Evolutionary conservation across 2,888 invertebrate species (phyloP).

Genomic region (Reticulitermes lucifugus): DNA sequence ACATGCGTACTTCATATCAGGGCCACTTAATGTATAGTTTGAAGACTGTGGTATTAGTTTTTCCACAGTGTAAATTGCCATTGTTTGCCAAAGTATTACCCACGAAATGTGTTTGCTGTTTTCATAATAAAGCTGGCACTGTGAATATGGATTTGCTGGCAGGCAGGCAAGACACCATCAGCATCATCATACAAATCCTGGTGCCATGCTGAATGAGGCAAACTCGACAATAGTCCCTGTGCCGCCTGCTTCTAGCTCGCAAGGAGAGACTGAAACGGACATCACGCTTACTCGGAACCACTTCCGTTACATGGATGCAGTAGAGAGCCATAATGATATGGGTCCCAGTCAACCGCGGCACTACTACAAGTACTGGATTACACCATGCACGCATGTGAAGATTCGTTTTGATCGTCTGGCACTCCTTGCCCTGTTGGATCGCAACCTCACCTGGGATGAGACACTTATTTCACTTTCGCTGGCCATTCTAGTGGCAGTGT

Average conservation of each 20-base stretch:
- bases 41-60: too few species aligned
- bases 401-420: slow-evolving; percentile 93
- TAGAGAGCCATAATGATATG: slow-evolving; percentile 67
- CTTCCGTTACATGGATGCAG: slow-evolving; percentile 70
- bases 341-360: slow-evolving; percentile 63
- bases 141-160: slow-evolving; percentile 47
- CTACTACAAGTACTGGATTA: slow-evolving; percentile 77
- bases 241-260: slow-evolving; percentile 66
- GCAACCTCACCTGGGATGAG: slow-evolving; percentile 87
- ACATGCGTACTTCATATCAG: too few species aligned
- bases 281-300: slow-evolving; percentile 67
- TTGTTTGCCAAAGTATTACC: too few species aligned
- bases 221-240: slow-evolving; percentile 48
- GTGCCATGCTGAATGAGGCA: slow-evolving; percentile 44
- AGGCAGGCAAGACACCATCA: slow-evolving; percentile 55
- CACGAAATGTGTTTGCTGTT: too few species aligned
- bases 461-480: slow-evolving; percentile 85
- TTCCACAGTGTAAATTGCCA: too few species aligned
- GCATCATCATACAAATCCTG: slow-evolving; percentile 47
- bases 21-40: too few species aligned
- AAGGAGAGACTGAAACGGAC: slow-evolving; percentile 70
- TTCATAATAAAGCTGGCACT: too few species aligned
- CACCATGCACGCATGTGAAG: slow-evolving; percentile 55
- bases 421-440: slow-evolving; percentile 91
- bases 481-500: slow-evolving; percentile 85